Evolutionary conservation across 1,140 invertebrate genomes (phyloP).

Genomic region (Zaprionus ghesquierei): DNA sequence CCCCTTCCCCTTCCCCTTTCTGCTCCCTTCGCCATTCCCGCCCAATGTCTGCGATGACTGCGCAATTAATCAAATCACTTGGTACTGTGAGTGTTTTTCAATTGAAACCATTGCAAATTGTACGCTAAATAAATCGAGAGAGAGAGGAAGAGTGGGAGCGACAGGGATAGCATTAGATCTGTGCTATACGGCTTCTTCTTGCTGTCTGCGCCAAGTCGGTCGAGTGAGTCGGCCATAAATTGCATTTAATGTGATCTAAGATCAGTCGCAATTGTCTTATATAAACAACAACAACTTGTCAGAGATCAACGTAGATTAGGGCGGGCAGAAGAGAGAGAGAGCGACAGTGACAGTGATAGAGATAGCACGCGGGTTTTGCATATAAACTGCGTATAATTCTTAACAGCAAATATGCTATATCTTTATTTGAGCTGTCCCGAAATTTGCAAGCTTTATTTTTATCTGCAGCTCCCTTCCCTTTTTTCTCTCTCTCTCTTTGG

Average conservation of each 20-base stretch:
- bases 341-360: neutral
- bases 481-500: neutral
- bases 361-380: neutral
- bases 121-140: constrained; percentile 56
- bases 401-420: neutral
- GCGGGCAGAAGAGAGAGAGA: neutral
- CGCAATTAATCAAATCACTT: constrained; percentile 67
- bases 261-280: constrained; percentile 20
- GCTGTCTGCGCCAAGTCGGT: neutral
- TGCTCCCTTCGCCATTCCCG: neutral
- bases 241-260: constrained; percentile 22
- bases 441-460: neutral
- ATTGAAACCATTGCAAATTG: constrained; percentile 50
- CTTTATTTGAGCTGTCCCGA: neutral
- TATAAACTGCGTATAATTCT: neutral
- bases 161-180: neutral
- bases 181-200: constrained; percentile 25
- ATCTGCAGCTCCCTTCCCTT: neutral
- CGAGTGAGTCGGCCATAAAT: constrained; percentile 8
- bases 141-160: neutral
- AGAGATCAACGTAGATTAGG: neutral
- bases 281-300: neutral
- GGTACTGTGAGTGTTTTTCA: constrained; percentile 40
- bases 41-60: constrained; percentile 22
- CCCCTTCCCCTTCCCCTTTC: neutral